Percentiles rank a stretch among this genome's conserved stretches.
Conservation (phyloP, 2,113 vertebrate genomes). For the Hoplias malabaricus region DNA sequence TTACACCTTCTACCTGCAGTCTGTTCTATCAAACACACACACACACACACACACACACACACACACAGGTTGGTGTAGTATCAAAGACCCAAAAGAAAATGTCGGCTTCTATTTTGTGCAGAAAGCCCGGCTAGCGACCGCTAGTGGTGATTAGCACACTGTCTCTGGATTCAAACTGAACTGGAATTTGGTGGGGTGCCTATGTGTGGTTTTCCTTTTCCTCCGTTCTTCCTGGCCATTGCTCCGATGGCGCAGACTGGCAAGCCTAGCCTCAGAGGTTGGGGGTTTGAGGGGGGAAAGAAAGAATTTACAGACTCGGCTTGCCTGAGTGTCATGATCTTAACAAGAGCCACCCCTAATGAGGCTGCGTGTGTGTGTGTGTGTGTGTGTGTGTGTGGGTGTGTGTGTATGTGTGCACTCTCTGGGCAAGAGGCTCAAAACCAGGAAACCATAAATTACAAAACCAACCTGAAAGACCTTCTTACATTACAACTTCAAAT, state of each 20-base stretch:
- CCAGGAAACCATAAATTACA: constrained; percentile 56
- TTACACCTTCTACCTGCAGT: constrained; percentile 37
- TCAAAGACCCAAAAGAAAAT: constrained; percentile 13
- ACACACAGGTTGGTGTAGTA: constrained; percentile 7
- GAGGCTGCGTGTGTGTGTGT: constrained; percentile 11
- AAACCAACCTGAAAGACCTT: constrained; percentile 44
- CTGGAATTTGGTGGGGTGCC: constrained; percentile 27
- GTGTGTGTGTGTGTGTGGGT: constrained; percentile 1
- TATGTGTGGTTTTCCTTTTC: constrained; percentile 42
- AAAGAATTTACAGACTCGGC: constrained; percentile 47
- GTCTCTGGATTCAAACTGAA: constrained; percentile 20
- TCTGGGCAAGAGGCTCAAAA: constrained; percentile 39
- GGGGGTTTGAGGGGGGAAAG: constrained; percentile 11
- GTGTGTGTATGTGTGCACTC: constrained; percentile 26
- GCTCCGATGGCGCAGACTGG: constrained; percentile 30
- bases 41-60: background rate
- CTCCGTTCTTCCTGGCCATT: constrained; percentile 8
- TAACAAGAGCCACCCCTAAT: constrained; percentile 37
- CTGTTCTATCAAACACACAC: constrained; percentile 16
- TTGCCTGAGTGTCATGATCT: constrained; percentile 47
- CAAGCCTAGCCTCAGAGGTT: constrained; percentile 16
- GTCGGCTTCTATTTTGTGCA: constrained; percentile 6
- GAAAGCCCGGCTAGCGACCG: constrained; percentile 6
- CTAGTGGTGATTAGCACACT: constrained; percentile 27
- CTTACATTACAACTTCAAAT: constrained; percentile 47